These are phyloP conservation scores for Drosophila nr. fundita DNA, from an alignment of 2,888 invertebrate species.

Conservation along the genomic window DNA sequence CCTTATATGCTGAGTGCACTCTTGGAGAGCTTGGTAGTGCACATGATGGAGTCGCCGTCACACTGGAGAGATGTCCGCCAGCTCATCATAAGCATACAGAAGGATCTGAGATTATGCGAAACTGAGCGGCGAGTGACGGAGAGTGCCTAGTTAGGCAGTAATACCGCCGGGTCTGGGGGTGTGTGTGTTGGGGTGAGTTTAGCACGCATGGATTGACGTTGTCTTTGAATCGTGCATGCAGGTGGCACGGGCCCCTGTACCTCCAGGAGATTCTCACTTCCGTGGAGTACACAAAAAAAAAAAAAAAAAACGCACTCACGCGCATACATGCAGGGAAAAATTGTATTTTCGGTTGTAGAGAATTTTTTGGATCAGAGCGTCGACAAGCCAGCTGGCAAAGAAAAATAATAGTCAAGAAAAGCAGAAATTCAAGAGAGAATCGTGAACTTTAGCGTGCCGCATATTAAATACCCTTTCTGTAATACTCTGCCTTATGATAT, in stretches of 20 bases:
- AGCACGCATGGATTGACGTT: neutral
- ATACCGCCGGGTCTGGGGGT: neutral
- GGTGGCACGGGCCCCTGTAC: neutral
- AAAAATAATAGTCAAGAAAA: constrained; percentile 35
- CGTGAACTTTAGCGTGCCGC: no score
- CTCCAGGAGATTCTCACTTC: neutral
- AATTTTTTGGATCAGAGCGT: constrained; percentile 37
- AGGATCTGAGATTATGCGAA: neutral
- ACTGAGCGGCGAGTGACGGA: neutral
- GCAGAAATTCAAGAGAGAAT: neutral
- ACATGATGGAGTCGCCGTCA: neutral
- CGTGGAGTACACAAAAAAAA: neutral
- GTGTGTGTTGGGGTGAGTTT: neutral
- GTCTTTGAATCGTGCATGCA: neutral
- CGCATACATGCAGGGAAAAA: constrained; percentile 7
- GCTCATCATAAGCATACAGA: neutral
- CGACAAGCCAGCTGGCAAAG: constrained; percentile 55
- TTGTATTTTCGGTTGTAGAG: constrained; percentile 47
- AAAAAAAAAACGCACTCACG: neutral
- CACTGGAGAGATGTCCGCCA: neutral
- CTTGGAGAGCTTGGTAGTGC: neutral
- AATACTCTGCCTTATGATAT: neutral
- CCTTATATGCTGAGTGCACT: neutral
- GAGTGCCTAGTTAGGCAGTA: neutral
- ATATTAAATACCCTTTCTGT: constrained; percentile 1